phyloP scores from a whole-genome alignment of 2,113 vertebrate genomes.

The Himantopus leucocephalus region DNA sequence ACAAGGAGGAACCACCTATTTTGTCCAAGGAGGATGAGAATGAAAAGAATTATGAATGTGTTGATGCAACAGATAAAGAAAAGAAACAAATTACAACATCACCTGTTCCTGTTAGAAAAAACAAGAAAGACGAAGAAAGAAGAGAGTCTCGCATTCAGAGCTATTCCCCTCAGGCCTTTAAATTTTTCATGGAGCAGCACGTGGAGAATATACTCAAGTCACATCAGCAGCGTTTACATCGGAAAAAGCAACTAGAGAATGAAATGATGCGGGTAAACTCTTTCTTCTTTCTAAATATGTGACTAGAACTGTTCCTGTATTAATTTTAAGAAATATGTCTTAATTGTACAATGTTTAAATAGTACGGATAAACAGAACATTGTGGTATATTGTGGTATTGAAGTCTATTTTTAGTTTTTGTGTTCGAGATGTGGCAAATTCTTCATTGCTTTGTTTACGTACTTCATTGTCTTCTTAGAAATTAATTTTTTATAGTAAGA shows the following conservation, averaged over 20 bases:
- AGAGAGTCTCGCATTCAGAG: slow-evolving; percentile 87
- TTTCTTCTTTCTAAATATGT: slow-evolving; percentile 33
- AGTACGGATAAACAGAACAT: not conserved
- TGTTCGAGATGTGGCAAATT: not conserved
- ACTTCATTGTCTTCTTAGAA: not conserved
- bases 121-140: slow-evolving; percentile 90
- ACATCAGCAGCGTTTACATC: slow-evolving; percentile 90
- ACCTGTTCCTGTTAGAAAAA: slow-evolving; percentile 91
- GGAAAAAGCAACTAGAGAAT: slow-evolving; percentile 95
- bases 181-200: slow-evolving; percentile 99
- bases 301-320: not conserved
- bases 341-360: not conserved
- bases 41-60: slow-evolving; percentile 70
- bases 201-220: slow-evolving; percentile 98
- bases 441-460: not conserved
- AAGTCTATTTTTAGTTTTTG: not conserved
- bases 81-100: slow-evolving; percentile 97
- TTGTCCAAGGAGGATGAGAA: slow-evolving; percentile 77
- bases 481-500: not conserved
- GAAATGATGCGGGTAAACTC: slow-evolving; percentile 95
- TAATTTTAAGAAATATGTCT: not conserved
- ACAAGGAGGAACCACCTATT: slow-evolving; percentile 71
- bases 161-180: slow-evolving; percentile 98
- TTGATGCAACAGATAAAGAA: slow-evolving; percentile 82
- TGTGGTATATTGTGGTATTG: not conserved